Evolutionary conservation across 2,888 invertebrate genomes (phyloP).

Genomic region (Hyposoter dolosus): DNA sequence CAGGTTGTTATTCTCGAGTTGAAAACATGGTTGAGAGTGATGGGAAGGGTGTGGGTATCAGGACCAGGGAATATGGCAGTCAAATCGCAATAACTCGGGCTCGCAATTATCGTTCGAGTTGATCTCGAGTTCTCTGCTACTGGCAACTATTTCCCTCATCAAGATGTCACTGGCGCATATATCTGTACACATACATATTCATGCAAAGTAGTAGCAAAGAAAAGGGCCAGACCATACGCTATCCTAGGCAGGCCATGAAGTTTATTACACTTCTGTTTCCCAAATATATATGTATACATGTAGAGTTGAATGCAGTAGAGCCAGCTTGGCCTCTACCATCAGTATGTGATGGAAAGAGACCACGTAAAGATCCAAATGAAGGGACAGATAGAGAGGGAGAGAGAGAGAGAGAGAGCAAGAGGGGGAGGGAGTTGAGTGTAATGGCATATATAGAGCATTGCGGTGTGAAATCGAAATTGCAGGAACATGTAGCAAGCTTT

Average conservation of each 20-base stretch:
- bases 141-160: conserved; percentile 47
- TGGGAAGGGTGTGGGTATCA: conserved; percentile 41
- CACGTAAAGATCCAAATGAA: conserved; percentile 3
- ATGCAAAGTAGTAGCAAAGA: not conserved
- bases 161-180: conserved; percentile 16
- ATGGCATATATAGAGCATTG: conserved; percentile 46
- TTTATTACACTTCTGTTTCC: conserved; percentile 15
- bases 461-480: conserved; percentile 63
- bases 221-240: conserved; percentile 6
- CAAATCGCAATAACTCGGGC: conserved; percentile 71
- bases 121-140: conserved; percentile 58
- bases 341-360: not conserved
- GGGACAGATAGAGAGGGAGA: not conserved
- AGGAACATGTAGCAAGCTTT: conserved; percentile 50
- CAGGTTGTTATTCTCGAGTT: conserved; percentile 49
- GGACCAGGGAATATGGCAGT: conserved; percentile 46
- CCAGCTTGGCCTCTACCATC: conserved; percentile 1
- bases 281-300: not conserved
- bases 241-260: not conserved
- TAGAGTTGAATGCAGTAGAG: conserved; percentile 6
- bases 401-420: conserved; percentile 4
- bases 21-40: conserved; percentile 13
- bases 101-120: conserved; percentile 73
- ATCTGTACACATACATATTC: not conserved
- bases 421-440: conserved; percentile 23